phyloP scores from a whole-genome alignment of 2,888 invertebrate genomes.

The Papilio demoleus region DNA sequence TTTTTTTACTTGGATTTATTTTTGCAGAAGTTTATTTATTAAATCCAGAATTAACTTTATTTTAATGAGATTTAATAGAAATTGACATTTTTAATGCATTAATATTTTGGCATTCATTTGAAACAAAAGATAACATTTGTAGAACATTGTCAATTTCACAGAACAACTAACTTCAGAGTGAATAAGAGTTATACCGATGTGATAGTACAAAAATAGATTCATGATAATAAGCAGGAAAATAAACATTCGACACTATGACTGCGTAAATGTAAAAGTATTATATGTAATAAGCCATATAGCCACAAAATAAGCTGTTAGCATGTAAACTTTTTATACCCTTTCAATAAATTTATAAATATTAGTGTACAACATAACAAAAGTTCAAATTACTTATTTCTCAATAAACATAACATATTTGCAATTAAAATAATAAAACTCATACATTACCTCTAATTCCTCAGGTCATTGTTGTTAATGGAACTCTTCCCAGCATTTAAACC shows the following conservation, averaged over 20 bases:
- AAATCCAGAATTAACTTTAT: too few species aligned
- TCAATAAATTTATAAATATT: background rate
- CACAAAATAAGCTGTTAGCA: background rate
- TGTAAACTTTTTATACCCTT: background rate
- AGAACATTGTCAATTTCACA: background rate
- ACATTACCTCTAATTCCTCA: conserved; percentile 74
- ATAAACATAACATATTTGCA: background rate
- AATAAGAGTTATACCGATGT: background rate
- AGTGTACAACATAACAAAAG: too few species aligned
- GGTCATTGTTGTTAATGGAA: conserved; percentile 65
- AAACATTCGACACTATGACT: background rate
- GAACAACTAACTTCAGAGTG: background rate
- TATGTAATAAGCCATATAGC: too few species aligned
- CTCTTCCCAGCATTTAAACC: conserved; percentile 78
- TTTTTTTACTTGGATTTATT: too few species aligned
- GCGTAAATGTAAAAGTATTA: too few species aligned
- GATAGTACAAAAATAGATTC: conserved; percentile 3
- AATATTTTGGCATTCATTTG: background rate
- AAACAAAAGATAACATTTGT: background rate
- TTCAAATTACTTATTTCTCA: background rate
- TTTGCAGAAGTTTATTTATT: too few species aligned
- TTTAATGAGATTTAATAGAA: background rate
- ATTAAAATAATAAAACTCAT: conserved; percentile 42
- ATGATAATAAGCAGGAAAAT: background rate
- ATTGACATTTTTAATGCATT: too few species aligned